phyloP scores from a whole-genome alignment of 2,888 invertebrate genomes.

The Lottia gigantea region DNA sequence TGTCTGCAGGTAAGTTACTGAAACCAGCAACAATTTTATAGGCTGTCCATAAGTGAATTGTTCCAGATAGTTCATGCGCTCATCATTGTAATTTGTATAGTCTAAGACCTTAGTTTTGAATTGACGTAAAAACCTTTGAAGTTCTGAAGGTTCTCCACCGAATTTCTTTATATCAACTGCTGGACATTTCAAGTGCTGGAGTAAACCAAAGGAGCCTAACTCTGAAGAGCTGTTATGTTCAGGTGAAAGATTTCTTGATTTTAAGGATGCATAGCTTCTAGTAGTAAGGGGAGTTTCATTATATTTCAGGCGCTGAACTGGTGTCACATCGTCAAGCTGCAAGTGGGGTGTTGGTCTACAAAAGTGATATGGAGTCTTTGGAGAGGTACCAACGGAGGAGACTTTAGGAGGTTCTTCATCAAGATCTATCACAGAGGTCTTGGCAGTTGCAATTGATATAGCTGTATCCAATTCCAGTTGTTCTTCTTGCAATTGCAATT shows the following conservation, averaged over 20 bases:
- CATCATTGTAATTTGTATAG: slow-evolving; percentile 17
- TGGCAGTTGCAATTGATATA: not conserved
- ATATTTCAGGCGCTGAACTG: too few species aligned
- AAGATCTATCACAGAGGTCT: not conserved
- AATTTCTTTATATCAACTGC: not conserved
- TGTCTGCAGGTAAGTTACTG: slow-evolving; percentile 14
- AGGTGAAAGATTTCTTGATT: too few species aligned
- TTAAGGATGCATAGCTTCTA: too few species aligned
- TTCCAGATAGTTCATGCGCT: slow-evolving; percentile 24
- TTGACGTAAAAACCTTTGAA: slow-evolving; percentile 15
- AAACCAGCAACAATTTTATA: slow-evolving; percentile 21
- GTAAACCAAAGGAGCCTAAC: not conserved
- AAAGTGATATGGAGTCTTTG: too few species aligned
- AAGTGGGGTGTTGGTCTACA: too few species aligned
- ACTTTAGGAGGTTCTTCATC: not conserved
- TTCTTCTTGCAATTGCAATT: not conserved
- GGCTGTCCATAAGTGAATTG: slow-evolving; percentile 25
- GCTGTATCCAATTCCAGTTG: not conserved
- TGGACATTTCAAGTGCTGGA: not conserved
- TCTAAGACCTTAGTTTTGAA: slow-evolving; percentile 15
- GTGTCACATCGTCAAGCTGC: too few species aligned
- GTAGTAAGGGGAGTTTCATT: too few species aligned
- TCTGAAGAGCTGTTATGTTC: not conserved
- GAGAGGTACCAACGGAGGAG: too few species aligned
- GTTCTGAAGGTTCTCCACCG: not conserved